Base-by-base conservation (phyloP, 2,113 vertebrate genomes). In the Dipodomys merriami region DNA sequence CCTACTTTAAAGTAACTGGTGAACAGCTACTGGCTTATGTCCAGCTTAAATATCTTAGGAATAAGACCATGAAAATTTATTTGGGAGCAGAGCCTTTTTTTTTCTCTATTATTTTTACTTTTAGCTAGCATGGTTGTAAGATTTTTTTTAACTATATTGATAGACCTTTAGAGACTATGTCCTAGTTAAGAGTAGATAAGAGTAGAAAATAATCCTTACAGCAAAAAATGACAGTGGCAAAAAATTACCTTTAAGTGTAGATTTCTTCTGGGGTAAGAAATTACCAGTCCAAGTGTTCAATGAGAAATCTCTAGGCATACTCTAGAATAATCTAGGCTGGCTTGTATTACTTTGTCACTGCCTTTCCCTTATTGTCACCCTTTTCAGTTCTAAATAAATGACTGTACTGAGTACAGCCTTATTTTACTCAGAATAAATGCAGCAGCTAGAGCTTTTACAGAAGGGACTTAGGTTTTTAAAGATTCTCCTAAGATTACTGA, bases 21-120 rank as follows among this genome's bases (percentile, higher is more conserved):
- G 13, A 90, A 29, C 6, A n/a, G 13, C 60, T 13, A 57, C 6
- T 84, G 18, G 27, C 22, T 92, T 90, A 30, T 49, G n/a, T 22
- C 46, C 29, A 93, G 62, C 46, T 94, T 93, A 91, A 67, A 44
- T 84, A 64, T n/a, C 16, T 86, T 84, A 91, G 79, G 88, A 91
- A 83, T 88, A 95, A 91, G 93, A 91, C 68, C 85, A 73, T 78
- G 57, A 83, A 94, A 88, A 22, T 77, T 83, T 18, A 71, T 23
- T 85, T 83, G 64, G 71, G 73, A 86, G 23, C 39, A 33, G 87
- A 2, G 39, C 39, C 77, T 88, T 86, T 91, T 8, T 8, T 46
- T 77, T 35, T 23, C 81, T 86, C 83, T 22, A 69, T 30, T 79
- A 6, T 46, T 53, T 68, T 73, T 67, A 83, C 19, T 93, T 73